Evolutionary conservation across 2,888 invertebrate genomes (phyloP).

Genomic region (Drosophila mimetica): DNA sequence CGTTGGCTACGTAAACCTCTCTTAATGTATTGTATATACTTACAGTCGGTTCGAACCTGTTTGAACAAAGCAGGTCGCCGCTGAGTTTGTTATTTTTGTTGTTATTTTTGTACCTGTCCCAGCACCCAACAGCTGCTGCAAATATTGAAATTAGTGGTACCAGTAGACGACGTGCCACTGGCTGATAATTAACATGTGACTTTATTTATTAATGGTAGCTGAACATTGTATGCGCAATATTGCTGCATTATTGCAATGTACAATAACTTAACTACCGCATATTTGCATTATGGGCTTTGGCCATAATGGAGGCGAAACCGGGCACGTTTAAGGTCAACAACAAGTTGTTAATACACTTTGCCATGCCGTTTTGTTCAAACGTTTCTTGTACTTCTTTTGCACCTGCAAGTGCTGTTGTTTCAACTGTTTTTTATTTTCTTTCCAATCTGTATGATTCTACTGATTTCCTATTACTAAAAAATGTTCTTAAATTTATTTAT

Average conservation of each 20-base stretch:
- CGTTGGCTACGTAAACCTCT: slow-evolving; percentile 55
- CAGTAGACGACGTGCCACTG: slow-evolving; percentile 53
- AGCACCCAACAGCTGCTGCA: slow-evolving; percentile 38
- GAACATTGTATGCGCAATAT: slow-evolving; percentile 32
- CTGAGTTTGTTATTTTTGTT: slow-evolving; percentile 30
- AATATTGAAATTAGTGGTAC: slow-evolving; percentile 58
- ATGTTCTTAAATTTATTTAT: too few species aligned
- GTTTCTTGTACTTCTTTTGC: slow-evolving; percentile 11
- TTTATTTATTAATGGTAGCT: slow-evolving; percentile 53
- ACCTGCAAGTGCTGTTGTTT: neutral
- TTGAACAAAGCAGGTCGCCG: slow-evolving; percentile 66
- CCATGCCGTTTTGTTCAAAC: slow-evolving; percentile 12
- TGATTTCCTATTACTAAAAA: too few species aligned
- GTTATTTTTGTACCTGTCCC: slow-evolving; percentile 8
- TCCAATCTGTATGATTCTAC: neutral
- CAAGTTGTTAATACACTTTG: slow-evolving; percentile 39
- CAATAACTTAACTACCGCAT: slow-evolving; percentile 63
- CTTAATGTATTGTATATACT: slow-evolving; percentile 57
- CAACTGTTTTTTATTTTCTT: neutral
- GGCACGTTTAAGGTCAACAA: slow-evolving; percentile 70
- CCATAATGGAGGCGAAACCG: slow-evolving; percentile 23
- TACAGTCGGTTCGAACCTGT: slow-evolving; percentile 63
- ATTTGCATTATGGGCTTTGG: slow-evolving; percentile 42
- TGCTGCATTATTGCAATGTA: slow-evolving; percentile 43
- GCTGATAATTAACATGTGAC: slow-evolving; percentile 72